Percentiles rank a stretch among this genome's conserved stretches.
Evolutionary conservation across 64 coral and sea anemone species (phyloP).

Genomic region (Porites lutea): DNA sequence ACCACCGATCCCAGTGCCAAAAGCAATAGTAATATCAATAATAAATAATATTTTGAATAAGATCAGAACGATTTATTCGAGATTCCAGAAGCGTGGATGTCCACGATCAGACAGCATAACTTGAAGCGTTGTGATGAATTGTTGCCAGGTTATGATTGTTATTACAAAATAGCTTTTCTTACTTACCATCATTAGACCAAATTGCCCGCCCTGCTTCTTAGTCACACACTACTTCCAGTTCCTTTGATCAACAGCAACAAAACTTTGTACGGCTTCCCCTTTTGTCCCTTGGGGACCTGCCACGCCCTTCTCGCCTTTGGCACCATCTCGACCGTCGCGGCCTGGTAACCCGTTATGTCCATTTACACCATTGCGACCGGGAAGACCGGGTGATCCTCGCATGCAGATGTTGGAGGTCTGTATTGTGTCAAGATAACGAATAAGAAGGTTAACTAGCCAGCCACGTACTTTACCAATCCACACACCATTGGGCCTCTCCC

Average conservation of each 20-base stretch:
- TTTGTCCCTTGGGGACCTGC: not conserved
- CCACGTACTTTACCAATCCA: no score
- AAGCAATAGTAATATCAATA: no score
- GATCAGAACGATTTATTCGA: not conserved
- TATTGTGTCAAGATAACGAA: not conserved
- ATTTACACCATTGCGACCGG: constrained; percentile 13
- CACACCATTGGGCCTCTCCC: no score
- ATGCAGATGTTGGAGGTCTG: not conserved
- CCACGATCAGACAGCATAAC: not conserved
- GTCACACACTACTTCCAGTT: not conserved
- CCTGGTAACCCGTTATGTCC: constrained; percentile 49
- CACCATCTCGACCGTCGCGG: constrained; percentile 33
- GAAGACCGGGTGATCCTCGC: not conserved
- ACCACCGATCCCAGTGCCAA: no score
- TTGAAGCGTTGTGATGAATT: not conserved
- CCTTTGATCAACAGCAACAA: not conserved
- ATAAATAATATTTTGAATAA: no score
- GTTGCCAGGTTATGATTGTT: not conserved
- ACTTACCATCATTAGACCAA: not conserved
- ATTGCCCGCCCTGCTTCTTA: not conserved
- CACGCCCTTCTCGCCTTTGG: constrained; percentile 13
- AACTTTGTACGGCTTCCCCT: not conserved
- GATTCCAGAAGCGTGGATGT: not conserved
- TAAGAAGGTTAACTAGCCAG: no score
- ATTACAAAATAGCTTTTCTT: not conserved